phyloP scores from a whole-genome alignment of 2,113 vertebrate genomes.

The Rhizomys pruinosus region DNA sequence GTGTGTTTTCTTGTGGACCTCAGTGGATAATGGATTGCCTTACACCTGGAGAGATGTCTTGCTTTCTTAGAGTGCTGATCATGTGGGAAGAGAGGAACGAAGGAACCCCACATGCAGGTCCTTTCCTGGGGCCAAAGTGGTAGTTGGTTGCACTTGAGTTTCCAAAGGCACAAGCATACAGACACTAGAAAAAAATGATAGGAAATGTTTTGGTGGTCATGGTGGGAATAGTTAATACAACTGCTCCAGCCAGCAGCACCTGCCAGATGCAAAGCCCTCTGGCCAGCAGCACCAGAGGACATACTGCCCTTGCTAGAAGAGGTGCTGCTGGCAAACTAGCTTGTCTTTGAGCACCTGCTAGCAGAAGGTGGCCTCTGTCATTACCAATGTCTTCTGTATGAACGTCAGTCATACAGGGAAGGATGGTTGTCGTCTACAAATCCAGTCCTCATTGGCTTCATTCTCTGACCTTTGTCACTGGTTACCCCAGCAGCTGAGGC shows the following conservation, averaged over 20 bases:
- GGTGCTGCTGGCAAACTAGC: not conserved
- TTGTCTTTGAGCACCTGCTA: not conserved
- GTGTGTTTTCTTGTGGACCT: not conserved
- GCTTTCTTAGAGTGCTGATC: not conserved
- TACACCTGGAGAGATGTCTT: not conserved
- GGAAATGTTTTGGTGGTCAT: not conserved
- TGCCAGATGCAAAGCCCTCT: not conserved
- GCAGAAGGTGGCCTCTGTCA: not conserved
- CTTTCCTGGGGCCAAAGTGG: not conserved
- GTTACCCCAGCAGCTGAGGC: not conserved
- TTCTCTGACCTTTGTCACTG: not conserved
- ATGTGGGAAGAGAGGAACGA: not conserved
- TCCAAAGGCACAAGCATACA: not conserved
- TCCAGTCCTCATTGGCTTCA: not conserved
- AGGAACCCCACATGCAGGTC: not conserved
- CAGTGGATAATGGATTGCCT: not conserved
- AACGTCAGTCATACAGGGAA: not conserved
- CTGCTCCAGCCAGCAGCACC: not conserved
- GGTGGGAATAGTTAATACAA: not conserved
- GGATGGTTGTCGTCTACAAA: not conserved
- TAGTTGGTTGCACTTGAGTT: not conserved
- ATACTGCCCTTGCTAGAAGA: not conserved
- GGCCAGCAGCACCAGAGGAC: not conserved
- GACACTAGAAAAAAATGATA: not conserved
- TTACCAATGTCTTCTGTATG: not conserved